A percentile compares a stretch with the other conserved stretches of the same genome.
Conservation (phyloP, 2,888 invertebrate genomes). For the Aleiodes testaceus region DNA sequence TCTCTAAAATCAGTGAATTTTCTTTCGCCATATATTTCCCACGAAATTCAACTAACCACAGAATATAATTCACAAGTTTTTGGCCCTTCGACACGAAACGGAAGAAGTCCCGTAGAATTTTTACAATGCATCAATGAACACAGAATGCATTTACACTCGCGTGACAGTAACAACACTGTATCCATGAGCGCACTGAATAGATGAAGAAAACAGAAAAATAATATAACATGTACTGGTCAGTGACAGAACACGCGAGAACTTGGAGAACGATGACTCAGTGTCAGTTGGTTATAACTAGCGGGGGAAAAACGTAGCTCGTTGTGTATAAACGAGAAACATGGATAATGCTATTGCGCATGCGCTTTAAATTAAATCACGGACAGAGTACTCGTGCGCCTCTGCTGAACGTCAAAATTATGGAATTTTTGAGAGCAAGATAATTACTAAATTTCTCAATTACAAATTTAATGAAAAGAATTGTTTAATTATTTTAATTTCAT, state of each 20-base stretch:
- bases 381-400: neutral
- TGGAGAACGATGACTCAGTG: slow-evolving; percentile 24
- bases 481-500: too few relatives aligned
- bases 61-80: neutral
- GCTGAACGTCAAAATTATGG: slow-evolving; percentile 2
- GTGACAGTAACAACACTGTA: slow-evolving; percentile 15
- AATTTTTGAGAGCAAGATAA: too few relatives aligned
- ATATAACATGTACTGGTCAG: slow-evolving; percentile 18
- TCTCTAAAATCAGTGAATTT: neutral
- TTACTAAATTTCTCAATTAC: too few relatives aligned
- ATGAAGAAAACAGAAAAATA: neutral
- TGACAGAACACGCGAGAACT: slow-evolving; percentile 14
- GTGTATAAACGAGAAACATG: slow-evolving; percentile 6
- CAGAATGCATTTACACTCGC: slow-evolving; percentile 8
- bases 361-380: slow-evolving; percentile 2
- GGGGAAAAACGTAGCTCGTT: slow-evolving; percentile 12
- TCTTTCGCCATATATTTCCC: too few relatives aligned
- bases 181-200: slow-evolving; percentile 10
- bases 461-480: too few relatives aligned
- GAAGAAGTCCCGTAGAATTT: neutral
- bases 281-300: slow-evolving; percentile 23
- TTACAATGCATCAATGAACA: slow-evolving; percentile 2
- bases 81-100: neutral
- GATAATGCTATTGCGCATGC: slow-evolving; percentile 19
- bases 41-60: neutral